A percentile compares a stretch with the other conserved stretches of the same genome.
These are phyloP conservation scores for Drosophila basisetae DNA, from an alignment of 2,888 invertebrate genomes.

Conservation along the genomic window DNA sequence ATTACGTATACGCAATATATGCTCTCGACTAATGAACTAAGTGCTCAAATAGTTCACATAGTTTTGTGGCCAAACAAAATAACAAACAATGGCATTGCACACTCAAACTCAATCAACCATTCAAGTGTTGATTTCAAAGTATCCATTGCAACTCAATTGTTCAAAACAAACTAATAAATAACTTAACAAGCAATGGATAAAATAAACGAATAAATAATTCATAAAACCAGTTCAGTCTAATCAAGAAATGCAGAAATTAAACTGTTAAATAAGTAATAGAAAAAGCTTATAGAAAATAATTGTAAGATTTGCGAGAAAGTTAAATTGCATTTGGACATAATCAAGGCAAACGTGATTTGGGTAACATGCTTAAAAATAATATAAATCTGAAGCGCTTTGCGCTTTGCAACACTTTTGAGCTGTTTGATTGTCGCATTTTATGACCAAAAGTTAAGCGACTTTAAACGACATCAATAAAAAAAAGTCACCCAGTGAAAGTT, in stretches of 20 bases:
- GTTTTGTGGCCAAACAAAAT: slow-evolving; percentile 20
- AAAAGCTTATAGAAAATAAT: background rate
- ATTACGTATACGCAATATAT: slow-evolving; percentile 52
- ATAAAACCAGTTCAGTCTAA: background rate
- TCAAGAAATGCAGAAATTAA: background rate
- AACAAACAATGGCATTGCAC: slow-evolving; percentile 16
- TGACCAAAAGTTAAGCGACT: slow-evolving; percentile 57
- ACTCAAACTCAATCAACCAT: background rate
- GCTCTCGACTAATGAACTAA: slow-evolving; percentile 46
- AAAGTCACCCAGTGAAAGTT: background rate
- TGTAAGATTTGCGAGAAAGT: background rate
- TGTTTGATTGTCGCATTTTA: slow-evolving; percentile 57
- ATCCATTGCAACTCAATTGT: background rate
- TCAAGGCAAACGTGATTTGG: background rate
- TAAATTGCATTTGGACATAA: background rate
- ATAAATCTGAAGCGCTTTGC: slow-evolving; percentile 3
- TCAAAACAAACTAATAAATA: background rate
- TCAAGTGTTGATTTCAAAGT: slow-evolving; percentile 8
- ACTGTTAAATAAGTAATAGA: background rate
- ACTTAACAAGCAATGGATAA: background rate
- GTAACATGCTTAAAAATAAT: background rate
- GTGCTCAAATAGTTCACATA: slow-evolving; percentile 37
- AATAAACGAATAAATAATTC: background rate
- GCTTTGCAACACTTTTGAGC: slow-evolving; percentile 44
- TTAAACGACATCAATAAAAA: slow-evolving; percentile 64